Evolutionary conservation across 2,797 vertebrate species (phyloP).

Genomic region (Pantherophis alleghaniensis): DNA sequence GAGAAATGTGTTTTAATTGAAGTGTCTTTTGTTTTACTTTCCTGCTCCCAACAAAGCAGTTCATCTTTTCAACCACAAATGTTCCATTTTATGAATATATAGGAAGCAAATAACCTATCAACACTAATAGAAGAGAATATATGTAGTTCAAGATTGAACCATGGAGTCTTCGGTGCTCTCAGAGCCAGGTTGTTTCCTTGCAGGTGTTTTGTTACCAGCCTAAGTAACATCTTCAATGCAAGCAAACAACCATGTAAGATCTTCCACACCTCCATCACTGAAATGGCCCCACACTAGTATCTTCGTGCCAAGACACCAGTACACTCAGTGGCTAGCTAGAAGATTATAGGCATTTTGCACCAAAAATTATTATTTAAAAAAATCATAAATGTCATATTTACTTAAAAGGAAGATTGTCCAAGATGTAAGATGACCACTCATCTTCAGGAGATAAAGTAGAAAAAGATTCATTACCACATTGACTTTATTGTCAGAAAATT

Average conservation of each 20-base stretch:
- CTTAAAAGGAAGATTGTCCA: neutral
- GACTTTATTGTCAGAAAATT: neutral
- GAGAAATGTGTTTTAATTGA: slow-evolving; percentile 9
- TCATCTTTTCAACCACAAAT: neutral
- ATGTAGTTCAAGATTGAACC: neutral
- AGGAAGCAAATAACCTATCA: neutral
- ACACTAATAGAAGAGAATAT: neutral
- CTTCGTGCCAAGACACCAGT: neutral
- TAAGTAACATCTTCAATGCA: neutral
- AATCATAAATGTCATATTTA: neutral
- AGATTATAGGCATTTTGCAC: neutral
- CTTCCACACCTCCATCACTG: neutral
- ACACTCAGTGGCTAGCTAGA: neutral
- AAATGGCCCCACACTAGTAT: neutral
- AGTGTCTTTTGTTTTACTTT: slow-evolving; percentile 3
- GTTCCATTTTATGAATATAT: neutral
- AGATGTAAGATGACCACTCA: neutral
- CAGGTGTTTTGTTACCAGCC: neutral
- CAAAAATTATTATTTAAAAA: neutral
- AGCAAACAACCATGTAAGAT: neutral
- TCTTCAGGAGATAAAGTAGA: neutral
- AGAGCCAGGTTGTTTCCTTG: neutral
- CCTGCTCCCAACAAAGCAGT: neutral
- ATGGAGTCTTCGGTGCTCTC: neutral
- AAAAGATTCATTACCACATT: neutral